phyloP scores from a whole-genome alignment of 2,888 invertebrate species.

The Theretra japonica region DNA sequence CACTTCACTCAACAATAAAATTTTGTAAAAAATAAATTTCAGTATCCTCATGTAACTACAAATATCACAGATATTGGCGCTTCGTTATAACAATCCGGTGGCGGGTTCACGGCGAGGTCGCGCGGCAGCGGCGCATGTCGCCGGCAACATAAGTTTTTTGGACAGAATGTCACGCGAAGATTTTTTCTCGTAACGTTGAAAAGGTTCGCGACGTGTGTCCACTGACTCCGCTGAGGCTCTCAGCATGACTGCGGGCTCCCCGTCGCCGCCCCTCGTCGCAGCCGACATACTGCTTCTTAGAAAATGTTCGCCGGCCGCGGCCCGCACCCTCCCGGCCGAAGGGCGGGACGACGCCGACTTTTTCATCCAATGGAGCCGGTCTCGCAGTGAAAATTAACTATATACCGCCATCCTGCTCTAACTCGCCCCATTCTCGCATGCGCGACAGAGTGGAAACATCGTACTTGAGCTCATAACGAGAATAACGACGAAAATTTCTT shows the following conservation, averaged over 20 bases:
- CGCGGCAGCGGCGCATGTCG: constrained; percentile 47
- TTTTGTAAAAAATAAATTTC: constrained; percentile 66
- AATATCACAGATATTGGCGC: constrained; percentile 75
- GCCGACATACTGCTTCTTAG: constrained; percentile 81
- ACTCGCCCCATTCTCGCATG: constrained; percentile 31
- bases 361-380: constrained; percentile 74
- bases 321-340: constrained; percentile 61
- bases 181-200: constrained; percentile 75
- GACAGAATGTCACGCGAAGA: constrained; percentile 70
- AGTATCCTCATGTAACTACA: constrained; percentile 71
- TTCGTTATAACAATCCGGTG: constrained; percentile 71
- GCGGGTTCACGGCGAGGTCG: constrained; percentile 55
- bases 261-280: constrained; percentile 79
- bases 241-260: constrained; percentile 85
- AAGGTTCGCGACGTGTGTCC: constrained; percentile 80
- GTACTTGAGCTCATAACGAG: constrained; percentile 52
- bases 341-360: constrained; percentile 76
- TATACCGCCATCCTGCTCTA: constrained; percentile 57
- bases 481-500: constrained; percentile 77
- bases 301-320: constrained; percentile 67
- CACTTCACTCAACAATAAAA: constrained; percentile 73
- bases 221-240: constrained; percentile 80
- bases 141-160: constrained; percentile 66
- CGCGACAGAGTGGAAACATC: constrained; percentile 51
- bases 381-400: constrained; percentile 43